phyloP scores from a whole-genome alignment of 1,140 invertebrate genomes.

The Scaptomyza pallida region DNA sequence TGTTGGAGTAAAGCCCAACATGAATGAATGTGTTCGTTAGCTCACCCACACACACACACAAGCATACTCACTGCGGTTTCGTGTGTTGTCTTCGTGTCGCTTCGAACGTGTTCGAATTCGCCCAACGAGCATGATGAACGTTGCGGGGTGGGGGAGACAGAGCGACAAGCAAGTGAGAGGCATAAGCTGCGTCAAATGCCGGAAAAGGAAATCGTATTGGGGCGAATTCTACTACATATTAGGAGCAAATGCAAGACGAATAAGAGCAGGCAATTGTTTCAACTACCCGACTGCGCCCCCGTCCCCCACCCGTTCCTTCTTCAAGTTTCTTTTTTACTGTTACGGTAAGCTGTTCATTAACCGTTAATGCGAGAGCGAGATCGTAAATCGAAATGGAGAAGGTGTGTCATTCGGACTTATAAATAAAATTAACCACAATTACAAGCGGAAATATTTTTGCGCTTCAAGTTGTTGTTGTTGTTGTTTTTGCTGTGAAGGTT shows the following conservation, averaged over 20 bases:
- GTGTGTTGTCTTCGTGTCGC: conserved; percentile 63
- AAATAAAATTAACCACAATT: conserved; percentile 80
- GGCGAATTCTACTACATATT: conserved; percentile 60
- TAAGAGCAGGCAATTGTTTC: conserved; percentile 56
- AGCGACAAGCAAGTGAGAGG: neutral
- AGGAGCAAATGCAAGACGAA: conserved; percentile 47
- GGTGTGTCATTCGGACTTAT: conserved; percentile 78
- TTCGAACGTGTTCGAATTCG: conserved; percentile 69
- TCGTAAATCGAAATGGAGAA: conserved; percentile 74
- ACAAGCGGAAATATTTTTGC: conserved; percentile 80
- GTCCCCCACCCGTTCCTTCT: too few species aligned
- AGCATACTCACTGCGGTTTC: conserved; percentile 25
- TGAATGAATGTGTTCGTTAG: conserved; percentile 63
- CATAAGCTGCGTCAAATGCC: conserved; percentile 30
- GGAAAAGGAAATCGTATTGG: conserved; percentile 71
- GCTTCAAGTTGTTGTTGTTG: conserved; percentile 38
- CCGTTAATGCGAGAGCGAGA: conserved; percentile 64
- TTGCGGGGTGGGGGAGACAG: neutral
- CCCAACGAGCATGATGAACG: too few species aligned
- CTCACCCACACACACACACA: conserved; percentile 15
- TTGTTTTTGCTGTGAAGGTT: conserved; percentile 18
- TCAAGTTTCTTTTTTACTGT: neutral
- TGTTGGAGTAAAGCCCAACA: conserved; percentile 39
- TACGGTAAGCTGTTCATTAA: conserved; percentile 62
- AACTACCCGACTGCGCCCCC: too few species aligned